phyloP scores from a whole-genome alignment of 35 echinoderm and acorn worm genomes.

The Acanthaster planci region DNA sequence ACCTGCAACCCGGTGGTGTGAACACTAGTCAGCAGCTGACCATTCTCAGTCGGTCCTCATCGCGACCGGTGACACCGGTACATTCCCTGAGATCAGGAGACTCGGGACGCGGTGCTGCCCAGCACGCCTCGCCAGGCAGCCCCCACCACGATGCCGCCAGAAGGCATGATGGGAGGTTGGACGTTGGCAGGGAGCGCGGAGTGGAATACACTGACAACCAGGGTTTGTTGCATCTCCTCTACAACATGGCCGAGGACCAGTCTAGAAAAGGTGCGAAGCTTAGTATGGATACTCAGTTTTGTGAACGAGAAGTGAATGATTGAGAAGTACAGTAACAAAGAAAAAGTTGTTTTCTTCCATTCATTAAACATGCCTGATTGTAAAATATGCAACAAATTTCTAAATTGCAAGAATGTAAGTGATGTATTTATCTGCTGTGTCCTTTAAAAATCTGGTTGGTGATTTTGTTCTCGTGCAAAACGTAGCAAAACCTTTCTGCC shows the following conservation, averaged over 20 bases:
- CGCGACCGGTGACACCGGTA: conserved; percentile 17
- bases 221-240: conserved; percentile 69
- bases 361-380: no score
- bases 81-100: background rate
- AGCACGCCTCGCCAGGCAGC: conserved; percentile 45
- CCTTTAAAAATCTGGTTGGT: no score
- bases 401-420: no score
- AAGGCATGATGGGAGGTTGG: conserved; percentile 9
- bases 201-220: conserved; percentile 35
- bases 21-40: background rate
- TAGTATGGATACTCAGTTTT: no score
- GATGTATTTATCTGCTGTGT: no score
- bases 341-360: no score
- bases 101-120: conserved; percentile 2
- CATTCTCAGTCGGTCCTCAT: background rate
- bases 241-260: conserved; percentile 83
- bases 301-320: no score
- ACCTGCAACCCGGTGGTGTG: background rate
- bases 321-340: no score
- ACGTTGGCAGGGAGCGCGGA: background rate
- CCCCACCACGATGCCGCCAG: background rate
- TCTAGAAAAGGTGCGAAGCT: conserved; percentile 55
- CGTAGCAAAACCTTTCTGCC: no score
- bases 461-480: no score
- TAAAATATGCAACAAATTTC: no score